Percentiles rank a stretch among this genome's conserved stretches.
These are phyloP conservation scores for Lagocephalus sceleratus DNA, from an alignment of 2,797 vertebrate genomes.

Conservation along the genomic window DNA sequence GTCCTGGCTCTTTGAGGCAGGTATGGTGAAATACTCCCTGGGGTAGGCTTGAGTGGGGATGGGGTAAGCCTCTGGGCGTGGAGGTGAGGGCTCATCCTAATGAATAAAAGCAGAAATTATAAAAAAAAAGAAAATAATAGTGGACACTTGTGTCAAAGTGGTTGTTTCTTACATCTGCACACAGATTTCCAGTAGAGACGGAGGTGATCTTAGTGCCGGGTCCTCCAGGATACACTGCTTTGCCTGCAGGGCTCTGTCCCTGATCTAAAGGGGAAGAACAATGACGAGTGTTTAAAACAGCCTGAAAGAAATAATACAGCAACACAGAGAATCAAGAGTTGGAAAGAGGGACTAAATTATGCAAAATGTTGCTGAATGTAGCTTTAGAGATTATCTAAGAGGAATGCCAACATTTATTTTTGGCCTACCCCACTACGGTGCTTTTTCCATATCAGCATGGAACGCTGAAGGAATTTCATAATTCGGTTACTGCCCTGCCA, in stretches of 20 bases:
- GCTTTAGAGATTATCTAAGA: no score
- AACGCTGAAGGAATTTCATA: no score
- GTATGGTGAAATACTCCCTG: constrained; percentile 97
- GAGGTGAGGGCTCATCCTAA: constrained; percentile 86
- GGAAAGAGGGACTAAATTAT: no score
- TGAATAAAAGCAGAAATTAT: neutral
- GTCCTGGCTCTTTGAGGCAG: constrained; percentile 91
- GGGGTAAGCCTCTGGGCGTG: constrained; percentile 91
- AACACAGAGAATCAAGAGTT: no score
- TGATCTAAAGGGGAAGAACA: constrained; percentile 77
- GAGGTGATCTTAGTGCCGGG: constrained; percentile 94
- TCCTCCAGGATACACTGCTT: constrained; percentile 82
- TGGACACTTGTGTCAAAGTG: neutral
- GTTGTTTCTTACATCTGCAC: constrained; percentile 85
- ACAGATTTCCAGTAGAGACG: constrained; percentile 97
- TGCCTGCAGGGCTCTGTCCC: constrained; percentile 91
- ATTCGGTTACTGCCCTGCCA: no score
- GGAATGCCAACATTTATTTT: no score
- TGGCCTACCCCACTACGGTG: no score
- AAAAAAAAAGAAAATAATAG: neutral
- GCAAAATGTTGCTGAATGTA: no score
- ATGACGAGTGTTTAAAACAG: neutral
- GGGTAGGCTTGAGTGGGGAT: constrained; percentile 97
- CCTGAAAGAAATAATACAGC: neutral
- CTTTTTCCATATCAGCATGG: no score